Evolutionary conservation across 2,113 vertebrate genomes (phyloP).

Genomic region (Brienomyrus brachyistius): DNA sequence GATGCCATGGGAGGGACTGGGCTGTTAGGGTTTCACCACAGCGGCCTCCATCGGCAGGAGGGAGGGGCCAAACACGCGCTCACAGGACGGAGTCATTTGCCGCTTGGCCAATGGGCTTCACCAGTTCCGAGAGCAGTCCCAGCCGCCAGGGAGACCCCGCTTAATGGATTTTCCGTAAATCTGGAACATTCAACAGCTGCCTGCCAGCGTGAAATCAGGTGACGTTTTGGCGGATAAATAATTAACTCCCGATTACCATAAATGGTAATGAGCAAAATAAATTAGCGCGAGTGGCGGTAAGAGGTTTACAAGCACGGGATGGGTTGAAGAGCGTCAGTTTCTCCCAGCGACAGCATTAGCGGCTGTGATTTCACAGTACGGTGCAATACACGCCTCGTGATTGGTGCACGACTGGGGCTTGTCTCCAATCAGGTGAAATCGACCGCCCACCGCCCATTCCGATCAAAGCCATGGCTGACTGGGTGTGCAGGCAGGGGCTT

Average conservation of each 20-base stretch:
- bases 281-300: not conserved
- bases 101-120: not conserved
- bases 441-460: not conserved
- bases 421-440: not conserved
- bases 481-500: not conserved
- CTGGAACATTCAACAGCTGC: not conserved
- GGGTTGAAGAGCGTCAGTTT: not conserved
- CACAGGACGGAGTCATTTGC: not conserved
- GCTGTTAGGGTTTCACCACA: not conserved
- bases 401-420: too few relatives aligned
- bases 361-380: not conserved
- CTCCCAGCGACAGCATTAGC: not conserved
- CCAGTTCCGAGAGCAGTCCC: not conserved
- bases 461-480: not conserved
- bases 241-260: not conserved
- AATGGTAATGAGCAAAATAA: not conserved
- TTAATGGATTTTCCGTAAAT: not conserved
- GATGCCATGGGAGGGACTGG: not conserved
- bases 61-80: not conserved
- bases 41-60: not conserved
- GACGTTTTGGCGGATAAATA: not conserved
- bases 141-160: not conserved
- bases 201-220: not conserved
- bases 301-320: not conserved
- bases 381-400: not conserved